Percentiles rank a stretch among this genome's conserved stretches.
phyloP scores from a whole-genome alignment of 2,113 vertebrate genomes.

The Alligator sinensis region DNA sequence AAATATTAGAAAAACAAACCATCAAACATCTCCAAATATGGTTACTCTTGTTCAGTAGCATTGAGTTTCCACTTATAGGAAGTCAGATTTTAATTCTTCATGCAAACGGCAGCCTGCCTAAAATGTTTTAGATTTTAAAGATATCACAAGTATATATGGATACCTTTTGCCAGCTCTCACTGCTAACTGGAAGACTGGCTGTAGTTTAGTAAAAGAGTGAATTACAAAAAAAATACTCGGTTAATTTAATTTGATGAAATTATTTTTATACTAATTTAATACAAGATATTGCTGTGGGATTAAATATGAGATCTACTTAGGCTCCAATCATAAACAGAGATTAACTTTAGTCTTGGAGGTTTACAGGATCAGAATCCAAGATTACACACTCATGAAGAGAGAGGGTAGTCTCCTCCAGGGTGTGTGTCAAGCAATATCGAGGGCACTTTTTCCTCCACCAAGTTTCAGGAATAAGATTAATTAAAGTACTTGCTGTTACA shows the following conservation, averaged over 20 bases:
- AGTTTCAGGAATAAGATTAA: neutral
- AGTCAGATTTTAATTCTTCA: constrained; percentile 4
- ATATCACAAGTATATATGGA: neutral
- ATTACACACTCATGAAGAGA: neutral
- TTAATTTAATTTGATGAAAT: neutral
- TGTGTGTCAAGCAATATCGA: neutral
- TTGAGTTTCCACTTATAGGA: neutral
- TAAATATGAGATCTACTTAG: neutral
- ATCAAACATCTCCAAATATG: neutral
- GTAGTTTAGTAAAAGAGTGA: neutral
- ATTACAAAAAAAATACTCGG: neutral
- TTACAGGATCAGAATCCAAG: neutral
- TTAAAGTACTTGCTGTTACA: neutral
- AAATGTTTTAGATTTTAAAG: neutral
- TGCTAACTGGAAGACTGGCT: neutral
- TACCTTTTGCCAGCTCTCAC: neutral
- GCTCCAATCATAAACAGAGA: neutral
- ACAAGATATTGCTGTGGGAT: neutral
- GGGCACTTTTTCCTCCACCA: neutral
- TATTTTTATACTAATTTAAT: neutral
- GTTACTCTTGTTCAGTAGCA: neutral
- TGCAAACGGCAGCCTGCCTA: neutral
- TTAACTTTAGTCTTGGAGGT: neutral
- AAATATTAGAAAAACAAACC: neutral
- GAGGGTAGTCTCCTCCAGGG: neutral